Conservation (phyloP, 2,113 vertebrate genomes). For the Atractosteus spatula region DNA sequence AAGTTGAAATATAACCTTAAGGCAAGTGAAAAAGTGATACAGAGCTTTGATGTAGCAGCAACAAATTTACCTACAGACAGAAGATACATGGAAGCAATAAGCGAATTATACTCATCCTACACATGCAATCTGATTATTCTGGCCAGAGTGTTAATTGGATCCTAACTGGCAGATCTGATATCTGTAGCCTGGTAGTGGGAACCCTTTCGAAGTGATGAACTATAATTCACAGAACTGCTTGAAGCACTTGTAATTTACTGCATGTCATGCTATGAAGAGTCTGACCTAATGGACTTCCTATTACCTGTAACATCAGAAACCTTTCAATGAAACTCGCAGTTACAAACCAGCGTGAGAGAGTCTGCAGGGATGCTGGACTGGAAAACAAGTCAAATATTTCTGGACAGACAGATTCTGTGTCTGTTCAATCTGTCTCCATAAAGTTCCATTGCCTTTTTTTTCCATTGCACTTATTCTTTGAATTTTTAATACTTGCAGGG, state of each 20-base stretch:
- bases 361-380: constrained; percentile 56
- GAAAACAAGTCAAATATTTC: background rate
- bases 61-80: constrained; percentile 97
- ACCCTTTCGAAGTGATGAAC: constrained; percentile 98
- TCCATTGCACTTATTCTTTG: constrained; percentile 7
- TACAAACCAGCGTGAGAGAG: constrained; percentile 69
- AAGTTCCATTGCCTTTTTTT: constrained; percentile 16
- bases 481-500: background rate
- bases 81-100: constrained; percentile 98
- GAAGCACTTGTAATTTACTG: constrained; percentile 99
- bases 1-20: constrained; percentile 89
- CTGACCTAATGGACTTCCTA: constrained; percentile 95
- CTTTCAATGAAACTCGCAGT: constrained; percentile 74
- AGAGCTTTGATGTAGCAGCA: constrained; percentile 91
- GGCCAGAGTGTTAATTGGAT: constrained; percentile 99
- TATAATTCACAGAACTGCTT: constrained; percentile 98
- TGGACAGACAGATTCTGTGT: constrained; percentile 13
- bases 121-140: constrained; percentile 97
- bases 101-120: constrained; percentile 94
- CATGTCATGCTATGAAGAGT: constrained; percentile 98
- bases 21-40: constrained; percentile 77
- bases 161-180: constrained; percentile 99
- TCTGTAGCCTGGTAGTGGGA: constrained; percentile 86
- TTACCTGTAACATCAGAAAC: constrained; percentile 92
- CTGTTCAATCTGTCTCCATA: constrained; percentile 25